A percentile compares a stretch with the other conserved stretches of the same genome.
Conservation (phyloP, 2,113 vertebrate genomes). For the Sula dactylatra region DNA sequence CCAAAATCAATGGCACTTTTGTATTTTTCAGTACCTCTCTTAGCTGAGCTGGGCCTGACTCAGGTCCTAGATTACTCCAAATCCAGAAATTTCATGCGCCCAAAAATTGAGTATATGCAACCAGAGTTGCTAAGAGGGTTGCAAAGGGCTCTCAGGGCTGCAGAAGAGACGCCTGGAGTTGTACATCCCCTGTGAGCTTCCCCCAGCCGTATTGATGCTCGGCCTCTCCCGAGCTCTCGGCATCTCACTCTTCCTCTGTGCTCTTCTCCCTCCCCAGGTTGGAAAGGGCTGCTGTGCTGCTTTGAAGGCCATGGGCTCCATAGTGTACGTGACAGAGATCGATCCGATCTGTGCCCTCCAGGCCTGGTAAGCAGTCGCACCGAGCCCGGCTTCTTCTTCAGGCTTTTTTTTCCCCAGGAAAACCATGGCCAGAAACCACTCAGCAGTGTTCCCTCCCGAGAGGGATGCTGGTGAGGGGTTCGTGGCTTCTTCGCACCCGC, state of each 20-base stretch:
- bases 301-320: conserved; percentile 96
- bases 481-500: neutral
- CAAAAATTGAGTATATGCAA: rapidly evolving
- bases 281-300: conserved; percentile 97
- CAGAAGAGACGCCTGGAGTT: rapidly evolving
- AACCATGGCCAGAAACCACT: rapidly evolving
- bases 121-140: too few relatives aligned
- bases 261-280: conserved; percentile 75
- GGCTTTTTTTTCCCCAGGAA: neutral
- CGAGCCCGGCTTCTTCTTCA: neutral
- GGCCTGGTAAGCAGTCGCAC: conserved; percentile 84
- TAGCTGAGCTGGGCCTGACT: neutral
- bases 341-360: conserved; percentile 98
- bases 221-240: rapidly evolving
- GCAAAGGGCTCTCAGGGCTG: neutral
- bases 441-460: rapidly evolving
- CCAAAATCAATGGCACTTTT: rapidly evolving
- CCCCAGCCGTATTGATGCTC: rapidly evolving
- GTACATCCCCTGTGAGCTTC: rapidly evolving
- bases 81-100: rapidly evolving
- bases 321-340: conserved; percentile 97
- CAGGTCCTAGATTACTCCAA: neutral
- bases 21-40: neutral
- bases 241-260: neutral
- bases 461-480: neutral